Evolutionary conservation across 2,113 vertebrate species (phyloP).

Genomic region (Pachypanchax playfairii): DNA sequence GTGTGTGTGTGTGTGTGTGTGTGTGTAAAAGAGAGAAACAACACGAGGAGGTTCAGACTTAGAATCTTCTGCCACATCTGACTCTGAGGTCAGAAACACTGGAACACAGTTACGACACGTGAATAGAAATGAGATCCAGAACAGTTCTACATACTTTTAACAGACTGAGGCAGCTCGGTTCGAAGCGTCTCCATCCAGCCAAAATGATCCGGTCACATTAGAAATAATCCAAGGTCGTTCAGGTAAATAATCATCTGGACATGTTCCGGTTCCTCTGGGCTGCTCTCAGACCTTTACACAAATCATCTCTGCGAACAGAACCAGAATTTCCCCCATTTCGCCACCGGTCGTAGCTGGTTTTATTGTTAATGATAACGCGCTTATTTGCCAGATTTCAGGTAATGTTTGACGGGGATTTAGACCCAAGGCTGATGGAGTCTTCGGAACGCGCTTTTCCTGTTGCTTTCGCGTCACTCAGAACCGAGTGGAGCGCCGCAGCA

Average conservation of each 20-base stretch:
- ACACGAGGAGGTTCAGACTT: slow-evolving; percentile 17
- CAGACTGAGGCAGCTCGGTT: background rate
- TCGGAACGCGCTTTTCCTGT: background rate
- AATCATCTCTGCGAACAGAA: slow-evolving; percentile 6
- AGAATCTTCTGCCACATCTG: slow-evolving; percentile 3
- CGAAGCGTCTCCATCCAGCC: slow-evolving; percentile 21
- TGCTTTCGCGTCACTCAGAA: slow-evolving; percentile 5
- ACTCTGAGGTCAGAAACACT: background rate
- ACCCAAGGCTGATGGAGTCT: background rate
- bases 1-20: too few species aligned
- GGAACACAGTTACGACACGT: too few species aligned
- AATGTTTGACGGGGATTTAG: background rate
- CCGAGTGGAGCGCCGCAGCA: slow-evolving; percentile 6
- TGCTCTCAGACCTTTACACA: background rate
- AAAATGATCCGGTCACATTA: slow-evolving; percentile 4
- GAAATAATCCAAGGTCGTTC: slow-evolving; percentile 54
- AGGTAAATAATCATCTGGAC: slow-evolving; percentile 33
- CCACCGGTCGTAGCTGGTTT: background rate
- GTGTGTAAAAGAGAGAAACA: too few species aligned
- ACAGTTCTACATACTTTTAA: slow-evolving; percentile 51
- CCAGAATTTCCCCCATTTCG: slow-evolving; percentile 34
- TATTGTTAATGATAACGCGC: slow-evolving; percentile 1
- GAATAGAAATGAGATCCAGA: background rate
- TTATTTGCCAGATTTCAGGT: background rate
- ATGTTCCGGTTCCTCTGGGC: slow-evolving; percentile 4